phyloP scores from a whole-genome alignment of 2,113 vertebrate genomes.

The Pampusana beccarii region DNA sequence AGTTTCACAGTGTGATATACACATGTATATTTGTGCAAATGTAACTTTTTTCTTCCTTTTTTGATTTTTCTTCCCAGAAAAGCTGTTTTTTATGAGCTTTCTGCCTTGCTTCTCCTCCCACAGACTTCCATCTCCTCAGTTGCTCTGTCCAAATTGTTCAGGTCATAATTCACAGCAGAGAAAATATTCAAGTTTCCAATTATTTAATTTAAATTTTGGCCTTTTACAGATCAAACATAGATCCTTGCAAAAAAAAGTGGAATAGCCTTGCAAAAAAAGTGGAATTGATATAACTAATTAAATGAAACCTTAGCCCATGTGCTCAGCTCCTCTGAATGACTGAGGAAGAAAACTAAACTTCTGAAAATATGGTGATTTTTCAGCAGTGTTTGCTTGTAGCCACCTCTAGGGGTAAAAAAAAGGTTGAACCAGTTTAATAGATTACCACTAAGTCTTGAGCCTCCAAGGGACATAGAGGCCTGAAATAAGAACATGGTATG shows the following conservation, averaged over 20 bases:
- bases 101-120: not conserved
- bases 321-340: not conserved
- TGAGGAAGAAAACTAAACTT: not conserved
- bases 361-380: not conserved
- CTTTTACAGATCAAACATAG: not conserved
- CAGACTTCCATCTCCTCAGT: not conserved
- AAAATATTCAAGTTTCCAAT: not conserved
- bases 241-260: not conserved
- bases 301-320: accelerated
- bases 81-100: not conserved
- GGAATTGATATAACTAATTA: not conserved
- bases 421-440: not conserved
- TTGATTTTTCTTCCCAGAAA: not conserved
- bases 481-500: not conserved
- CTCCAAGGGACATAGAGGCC: not conserved
- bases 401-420: not conserved
- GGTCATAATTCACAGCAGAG: not conserved
- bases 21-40: not conserved
- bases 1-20: not conserved
- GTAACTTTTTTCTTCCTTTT: not conserved
- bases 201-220: not conserved
- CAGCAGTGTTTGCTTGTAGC: not conserved
- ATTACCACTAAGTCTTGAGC: not conserved
- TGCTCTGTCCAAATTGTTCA: not conserved
- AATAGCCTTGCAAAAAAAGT: not conserved